These are phyloP conservation scores for Heliconius melpomene DNA, from an alignment of 1,140 invertebrate genomes.

Conservation along the genomic window DNA sequence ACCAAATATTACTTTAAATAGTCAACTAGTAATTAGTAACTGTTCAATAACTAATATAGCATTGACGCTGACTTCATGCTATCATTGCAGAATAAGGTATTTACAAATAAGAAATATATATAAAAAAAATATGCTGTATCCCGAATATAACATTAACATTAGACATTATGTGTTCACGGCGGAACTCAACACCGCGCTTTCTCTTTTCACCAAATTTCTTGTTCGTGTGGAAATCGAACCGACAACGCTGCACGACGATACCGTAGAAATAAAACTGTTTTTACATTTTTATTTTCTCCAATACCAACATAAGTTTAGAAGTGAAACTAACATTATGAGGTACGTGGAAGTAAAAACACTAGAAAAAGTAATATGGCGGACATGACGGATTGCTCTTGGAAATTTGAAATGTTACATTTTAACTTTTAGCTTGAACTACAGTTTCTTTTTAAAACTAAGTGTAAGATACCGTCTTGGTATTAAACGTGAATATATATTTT, in stretches of 20 bases:
- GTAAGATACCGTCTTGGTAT: too few species aligned
- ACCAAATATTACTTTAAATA: too few species aligned
- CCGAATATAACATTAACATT: too few species aligned
- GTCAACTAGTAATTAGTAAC: too few species aligned
- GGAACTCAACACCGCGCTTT: not conserved
- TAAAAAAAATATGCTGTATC: too few species aligned
- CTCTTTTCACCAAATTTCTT: not conserved
- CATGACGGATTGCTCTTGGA: slow-evolving; percentile 2
- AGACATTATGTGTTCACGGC: not conserved
- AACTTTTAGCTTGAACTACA: not conserved
- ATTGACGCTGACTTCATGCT: too few species aligned
- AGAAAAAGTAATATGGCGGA: slow-evolving; percentile 12
- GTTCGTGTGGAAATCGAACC: not conserved
- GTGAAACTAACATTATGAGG: not conserved
- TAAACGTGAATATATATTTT: too few species aligned
- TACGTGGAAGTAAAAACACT: not conserved
- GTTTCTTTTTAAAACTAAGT: too few species aligned
- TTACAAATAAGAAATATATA: too few species aligned
- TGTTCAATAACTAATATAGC: too few species aligned
- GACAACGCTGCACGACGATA: not conserved
- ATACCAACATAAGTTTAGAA: not conserved
- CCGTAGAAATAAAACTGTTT: too few species aligned
- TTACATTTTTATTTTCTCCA: not conserved
- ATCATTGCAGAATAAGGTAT: too few species aligned
- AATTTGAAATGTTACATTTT: not conserved